These are phyloP conservation scores for Drosophila longiperda DNA, from an alignment of 2,888 invertebrate species.

Conservation along the genomic window DNA sequence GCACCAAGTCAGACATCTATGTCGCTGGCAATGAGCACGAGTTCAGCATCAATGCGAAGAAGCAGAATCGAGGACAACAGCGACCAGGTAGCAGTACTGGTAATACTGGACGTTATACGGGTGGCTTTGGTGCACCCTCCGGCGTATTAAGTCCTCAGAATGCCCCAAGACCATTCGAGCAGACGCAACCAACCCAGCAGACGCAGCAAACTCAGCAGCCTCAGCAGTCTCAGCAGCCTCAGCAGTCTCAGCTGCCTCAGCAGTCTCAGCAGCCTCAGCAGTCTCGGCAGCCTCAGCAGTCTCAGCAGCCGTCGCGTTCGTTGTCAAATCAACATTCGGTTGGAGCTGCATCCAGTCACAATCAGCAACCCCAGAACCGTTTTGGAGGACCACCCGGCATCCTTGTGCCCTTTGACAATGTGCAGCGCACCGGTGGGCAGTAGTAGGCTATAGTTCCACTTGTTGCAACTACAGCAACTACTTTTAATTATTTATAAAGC, in stretches of 20 bases:
- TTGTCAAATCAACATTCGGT: constrained; percentile 14
- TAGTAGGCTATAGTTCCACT: constrained; percentile 32
- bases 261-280: constrained; percentile 16
- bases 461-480: constrained; percentile 41
- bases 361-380: constrained; percentile 51
- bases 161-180: constrained; percentile 66
- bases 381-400: constrained; percentile 85
- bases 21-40: constrained; percentile 67
- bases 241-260: constrained; percentile 32
- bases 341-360: constrained; percentile 7
- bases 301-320: constrained; percentile 13
- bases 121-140: constrained; percentile 76
- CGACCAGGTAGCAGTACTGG: constrained; percentile 20
- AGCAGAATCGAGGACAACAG: constrained; percentile 24
- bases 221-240: constrained; percentile 21
- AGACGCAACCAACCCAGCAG: constrained; percentile 35
- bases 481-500: constrained; percentile 78
- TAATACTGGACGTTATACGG: constrained; percentile 67
- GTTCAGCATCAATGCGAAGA: constrained; percentile 33
- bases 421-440: constrained; percentile 58
- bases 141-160: constrained; percentile 69
- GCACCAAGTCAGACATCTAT: constrained; percentile 53
- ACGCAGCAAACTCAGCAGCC: constrained; percentile 26
- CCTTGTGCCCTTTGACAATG: constrained; percentile 82
- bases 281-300: constrained; percentile 13